These are phyloP conservation scores for Mormyrus lacerda DNA, from an alignment of 2,113 vertebrate genomes.

Conservation along the genomic window DNA sequence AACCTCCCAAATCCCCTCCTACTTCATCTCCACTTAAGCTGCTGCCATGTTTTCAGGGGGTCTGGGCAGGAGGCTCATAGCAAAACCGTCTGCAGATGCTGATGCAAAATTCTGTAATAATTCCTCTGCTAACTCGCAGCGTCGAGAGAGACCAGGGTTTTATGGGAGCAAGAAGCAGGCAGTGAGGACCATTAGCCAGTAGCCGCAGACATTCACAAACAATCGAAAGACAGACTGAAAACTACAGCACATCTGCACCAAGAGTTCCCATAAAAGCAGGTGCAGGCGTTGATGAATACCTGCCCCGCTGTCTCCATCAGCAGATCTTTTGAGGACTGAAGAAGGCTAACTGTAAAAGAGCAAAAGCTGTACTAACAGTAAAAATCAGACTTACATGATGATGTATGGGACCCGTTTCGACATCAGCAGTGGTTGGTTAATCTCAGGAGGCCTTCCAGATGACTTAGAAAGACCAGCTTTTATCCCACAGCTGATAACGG, in stretches of 20 bases:
- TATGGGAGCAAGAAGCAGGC: background rate
- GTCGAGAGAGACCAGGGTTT: background rate
- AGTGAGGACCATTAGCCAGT: background rate
- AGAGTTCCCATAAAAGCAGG: background rate
- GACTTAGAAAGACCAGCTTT: background rate
- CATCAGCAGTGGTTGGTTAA: background rate
- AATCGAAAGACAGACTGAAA: background rate
- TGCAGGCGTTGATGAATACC: background rate
- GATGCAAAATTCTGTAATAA: background rate
- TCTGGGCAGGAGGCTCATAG: background rate
- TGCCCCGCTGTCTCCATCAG: background rate
- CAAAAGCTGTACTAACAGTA: background rate
- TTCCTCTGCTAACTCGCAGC: background rate
- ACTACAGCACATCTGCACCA: background rate
- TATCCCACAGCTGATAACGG: background rate
- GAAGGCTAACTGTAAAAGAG: background rate
- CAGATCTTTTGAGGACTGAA: background rate
- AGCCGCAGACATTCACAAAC: background rate
- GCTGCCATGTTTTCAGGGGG: background rate
- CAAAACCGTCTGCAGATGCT: background rate
- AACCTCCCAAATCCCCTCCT: background rate
- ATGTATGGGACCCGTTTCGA: background rate
- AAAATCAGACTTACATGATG: background rate
- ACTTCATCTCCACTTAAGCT: background rate
- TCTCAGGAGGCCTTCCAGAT: background rate